These are phyloP conservation scores for Monopterus albus DNA, from an alignment of 2,113 vertebrate species.

Conservation along the genomic window DNA sequence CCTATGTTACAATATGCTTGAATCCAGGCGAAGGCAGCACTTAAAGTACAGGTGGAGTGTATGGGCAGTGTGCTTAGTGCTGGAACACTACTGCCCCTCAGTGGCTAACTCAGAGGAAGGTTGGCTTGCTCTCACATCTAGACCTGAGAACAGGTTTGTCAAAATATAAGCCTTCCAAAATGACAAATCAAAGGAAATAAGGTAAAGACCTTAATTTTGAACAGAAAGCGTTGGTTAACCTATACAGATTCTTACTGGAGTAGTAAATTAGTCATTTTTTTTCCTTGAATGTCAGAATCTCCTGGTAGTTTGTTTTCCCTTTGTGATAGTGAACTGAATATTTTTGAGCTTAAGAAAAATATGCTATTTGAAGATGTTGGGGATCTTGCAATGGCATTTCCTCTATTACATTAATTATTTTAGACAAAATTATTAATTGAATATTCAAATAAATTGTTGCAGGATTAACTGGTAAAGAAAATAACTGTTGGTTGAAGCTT, in stretches of 20 bases:
- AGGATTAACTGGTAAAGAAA: no score
- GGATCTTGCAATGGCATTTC: no score
- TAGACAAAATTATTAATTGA: no score
- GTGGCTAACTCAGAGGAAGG: conserved; percentile 5
- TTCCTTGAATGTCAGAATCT: background rate
- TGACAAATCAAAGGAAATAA: background rate
- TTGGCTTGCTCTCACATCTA: conserved; percentile 11
- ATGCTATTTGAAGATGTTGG: no score
- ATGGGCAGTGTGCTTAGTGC: conserved; percentile 16
- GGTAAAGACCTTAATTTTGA: background rate
- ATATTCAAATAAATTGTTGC: no score
- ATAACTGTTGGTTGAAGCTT: no score
- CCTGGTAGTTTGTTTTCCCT: background rate
- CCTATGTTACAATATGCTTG: conserved; percentile 46
- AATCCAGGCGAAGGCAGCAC: conserved; percentile 13
- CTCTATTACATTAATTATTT: no score
- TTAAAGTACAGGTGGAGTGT: background rate
- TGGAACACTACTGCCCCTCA: conserved; percentile 74
- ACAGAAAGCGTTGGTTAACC: background rate
- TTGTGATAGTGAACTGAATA: background rate
- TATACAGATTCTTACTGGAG: background rate
- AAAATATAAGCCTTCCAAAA: background rate
- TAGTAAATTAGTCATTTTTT: no score
- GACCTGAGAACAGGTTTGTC: background rate
- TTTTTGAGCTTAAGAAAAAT: no score